Percentiles rank a stretch among this genome's conserved stretches.
Conservation (phyloP, 2,797 vertebrate genomes). For the Micrastur ruficollis region DNA sequence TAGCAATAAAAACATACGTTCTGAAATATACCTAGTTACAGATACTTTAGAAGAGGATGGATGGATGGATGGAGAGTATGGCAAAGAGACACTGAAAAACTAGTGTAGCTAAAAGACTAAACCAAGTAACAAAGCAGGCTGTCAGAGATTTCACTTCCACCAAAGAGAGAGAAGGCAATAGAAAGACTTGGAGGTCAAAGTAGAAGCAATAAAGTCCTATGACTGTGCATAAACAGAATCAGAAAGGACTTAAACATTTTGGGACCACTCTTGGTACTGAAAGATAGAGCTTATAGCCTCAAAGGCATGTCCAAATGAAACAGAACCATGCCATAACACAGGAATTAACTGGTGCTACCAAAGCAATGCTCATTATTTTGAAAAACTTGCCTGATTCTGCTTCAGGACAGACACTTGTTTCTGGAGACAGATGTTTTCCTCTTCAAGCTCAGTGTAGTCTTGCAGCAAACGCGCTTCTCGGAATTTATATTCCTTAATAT, state of each 20-base stretch:
- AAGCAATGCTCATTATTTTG: background rate
- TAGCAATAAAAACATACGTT: background rate
- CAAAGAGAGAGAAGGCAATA: background rate
- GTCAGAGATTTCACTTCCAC: background rate
- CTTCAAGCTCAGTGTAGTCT: slow-evolving; percentile 96
- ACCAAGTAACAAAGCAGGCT: background rate
- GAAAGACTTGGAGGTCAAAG: background rate
- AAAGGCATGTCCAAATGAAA: background rate
- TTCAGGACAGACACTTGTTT: slow-evolving; percentile 95
- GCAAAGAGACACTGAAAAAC: background rate
- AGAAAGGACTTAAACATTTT: background rate
- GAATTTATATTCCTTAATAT: slow-evolving; percentile 98
- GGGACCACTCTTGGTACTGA: background rate
- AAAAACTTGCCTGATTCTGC: slow-evolving; percentile 87
- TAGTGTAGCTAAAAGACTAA: background rate
- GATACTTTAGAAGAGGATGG: background rate
- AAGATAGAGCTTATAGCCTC: background rate
- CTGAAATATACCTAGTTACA: background rate
- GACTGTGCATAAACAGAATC: background rate
- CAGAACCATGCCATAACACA: background rate
- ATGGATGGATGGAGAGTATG: background rate
- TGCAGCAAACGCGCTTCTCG: slow-evolving; percentile 92
- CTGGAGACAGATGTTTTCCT: slow-evolving; percentile 98
- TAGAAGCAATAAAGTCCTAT: background rate
- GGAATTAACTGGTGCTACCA: background rate